Conservation (phyloP, 37 sponge, comb jelly and placozoan genomes). For the Theonella swinhoei region DNA sequence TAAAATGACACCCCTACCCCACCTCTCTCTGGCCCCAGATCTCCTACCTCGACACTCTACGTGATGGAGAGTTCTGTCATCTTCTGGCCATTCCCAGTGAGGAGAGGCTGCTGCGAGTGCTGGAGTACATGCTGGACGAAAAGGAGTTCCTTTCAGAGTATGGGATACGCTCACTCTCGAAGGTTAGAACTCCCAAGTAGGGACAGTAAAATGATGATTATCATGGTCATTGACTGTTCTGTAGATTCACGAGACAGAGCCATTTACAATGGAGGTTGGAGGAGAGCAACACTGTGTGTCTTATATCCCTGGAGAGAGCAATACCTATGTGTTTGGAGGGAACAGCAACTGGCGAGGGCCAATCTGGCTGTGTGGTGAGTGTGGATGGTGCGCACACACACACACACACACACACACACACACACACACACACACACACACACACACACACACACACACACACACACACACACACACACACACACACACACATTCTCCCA, state of each 20-base stretch:
- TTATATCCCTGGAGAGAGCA: constrained; percentile 96
- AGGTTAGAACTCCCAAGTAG: constrained; percentile 2
- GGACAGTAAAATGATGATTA: background rate
- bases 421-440: constrained; percentile 7
- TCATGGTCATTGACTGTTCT: too few species aligned
- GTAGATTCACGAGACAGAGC: constrained; percentile 71
- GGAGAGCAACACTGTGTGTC: constrained; percentile 67
- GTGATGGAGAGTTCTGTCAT: constrained; percentile 64
- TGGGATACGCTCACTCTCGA: constrained; percentile 93
- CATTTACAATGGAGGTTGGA: constrained; percentile 75
- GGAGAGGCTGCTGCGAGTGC: constrained; percentile 64
- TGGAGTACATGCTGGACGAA: constrained; percentile 91
- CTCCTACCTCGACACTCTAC: constrained; percentile 69
- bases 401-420: background rate
- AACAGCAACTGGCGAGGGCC: constrained; percentile 99
- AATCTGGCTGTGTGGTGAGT: constrained; percentile 87
- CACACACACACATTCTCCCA: too few species aligned
- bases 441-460: constrained; percentile 12
- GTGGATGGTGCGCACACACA: background rate
- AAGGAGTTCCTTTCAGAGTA: constrained; percentile 93
- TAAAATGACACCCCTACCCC: too few species aligned
- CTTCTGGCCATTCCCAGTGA: constrained; percentile 89
- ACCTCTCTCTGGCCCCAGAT: too few species aligned
- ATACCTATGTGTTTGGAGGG: constrained; percentile 94
- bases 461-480: too few species aligned